phyloP scores from a whole-genome alignment of 53 echinoderm and acorn worm species.

The Patiria pectinifera region DNA sequence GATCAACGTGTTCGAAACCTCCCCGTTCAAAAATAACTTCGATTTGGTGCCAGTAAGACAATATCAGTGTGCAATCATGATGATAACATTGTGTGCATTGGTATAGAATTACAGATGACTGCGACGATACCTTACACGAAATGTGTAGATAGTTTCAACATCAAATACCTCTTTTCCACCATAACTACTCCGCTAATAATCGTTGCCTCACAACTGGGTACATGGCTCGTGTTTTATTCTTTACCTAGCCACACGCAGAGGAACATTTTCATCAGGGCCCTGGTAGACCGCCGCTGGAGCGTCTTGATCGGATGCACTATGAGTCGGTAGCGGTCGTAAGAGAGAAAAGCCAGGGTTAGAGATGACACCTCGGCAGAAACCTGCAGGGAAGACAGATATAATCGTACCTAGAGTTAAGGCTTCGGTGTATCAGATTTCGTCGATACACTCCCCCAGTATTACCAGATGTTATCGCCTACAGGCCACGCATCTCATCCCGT shows the following conservation, averaged over 20 bases:
- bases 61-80: too few species aligned
- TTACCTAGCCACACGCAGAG: slow-evolving; percentile 62
- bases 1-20: too few species aligned
- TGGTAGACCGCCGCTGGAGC: slow-evolving; percentile 18
- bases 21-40: too few species aligned
- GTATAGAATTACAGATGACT: background rate
- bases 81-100: background rate
- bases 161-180: too few species aligned
- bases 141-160: background rate
- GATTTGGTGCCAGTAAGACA: too few species aligned
- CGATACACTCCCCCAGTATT: background rate
- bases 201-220: too few species aligned
- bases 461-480: background rate
- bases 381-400: slow-evolving; percentile 3
- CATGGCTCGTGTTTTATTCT: too few species aligned
- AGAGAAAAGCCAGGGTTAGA: slow-evolving; percentile 62
- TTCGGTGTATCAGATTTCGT: background rate
- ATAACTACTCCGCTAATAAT: too few species aligned
- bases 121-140: too few species aligned
- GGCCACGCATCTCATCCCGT: too few species aligned
- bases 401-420: too few species aligned
- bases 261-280: slow-evolving; percentile 30
- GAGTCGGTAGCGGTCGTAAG: slow-evolving; percentile 60
- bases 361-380: slow-evolving; percentile 59
- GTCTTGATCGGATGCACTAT: slow-evolving; percentile 48